A percentile compares a stretch with the other conserved stretches of the same genome.
Evolutionary conservation across 2,888 invertebrate genomes (phyloP).

Genomic region (Drosophila melanocephala): DNA sequence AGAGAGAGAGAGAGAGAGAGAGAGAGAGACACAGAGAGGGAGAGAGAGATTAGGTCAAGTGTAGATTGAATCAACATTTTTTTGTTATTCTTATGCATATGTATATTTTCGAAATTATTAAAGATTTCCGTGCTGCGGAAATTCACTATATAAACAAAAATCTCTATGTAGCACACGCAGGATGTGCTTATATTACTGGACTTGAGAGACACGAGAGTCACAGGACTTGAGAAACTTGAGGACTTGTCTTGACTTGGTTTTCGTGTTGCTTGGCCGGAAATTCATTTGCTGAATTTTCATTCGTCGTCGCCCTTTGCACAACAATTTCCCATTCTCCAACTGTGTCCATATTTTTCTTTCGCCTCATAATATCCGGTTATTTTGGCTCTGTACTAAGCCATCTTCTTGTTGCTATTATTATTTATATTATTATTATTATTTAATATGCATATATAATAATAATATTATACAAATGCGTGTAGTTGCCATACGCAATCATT

Average conservation of each 20-base stretch:
- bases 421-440: not conserved
- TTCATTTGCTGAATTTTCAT: slow-evolving; percentile 49
- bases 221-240: slow-evolving; percentile 24
- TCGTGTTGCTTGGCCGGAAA: slow-evolving; percentile 49
- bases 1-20: not conserved
- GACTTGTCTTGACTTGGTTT: slow-evolving; percentile 32
- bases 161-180: not conserved
- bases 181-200: slow-evolving; percentile 8
- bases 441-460: not conserved
- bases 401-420: not conserved
- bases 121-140: slow-evolving; percentile 64
- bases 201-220: slow-evolving; percentile 5
- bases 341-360: not conserved
- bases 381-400: not conserved
- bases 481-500: slow-evolving; percentile 4
- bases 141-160: slow-evolving; percentile 36
- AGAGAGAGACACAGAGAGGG: not conserved
- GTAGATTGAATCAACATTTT: slow-evolving; percentile 29
- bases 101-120: slow-evolving; percentile 22
- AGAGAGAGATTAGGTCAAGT: slow-evolving; percentile 21
- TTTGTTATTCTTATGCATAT: not conserved
- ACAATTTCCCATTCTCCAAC: not conserved
- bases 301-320: slow-evolving; percentile 28
- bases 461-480: not conserved
- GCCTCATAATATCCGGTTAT: slow-evolving; percentile 52